These are phyloP conservation scores for Dynastes grantii DNA, from an alignment of 2,888 invertebrate genomes.

Conservation along the genomic window DNA sequence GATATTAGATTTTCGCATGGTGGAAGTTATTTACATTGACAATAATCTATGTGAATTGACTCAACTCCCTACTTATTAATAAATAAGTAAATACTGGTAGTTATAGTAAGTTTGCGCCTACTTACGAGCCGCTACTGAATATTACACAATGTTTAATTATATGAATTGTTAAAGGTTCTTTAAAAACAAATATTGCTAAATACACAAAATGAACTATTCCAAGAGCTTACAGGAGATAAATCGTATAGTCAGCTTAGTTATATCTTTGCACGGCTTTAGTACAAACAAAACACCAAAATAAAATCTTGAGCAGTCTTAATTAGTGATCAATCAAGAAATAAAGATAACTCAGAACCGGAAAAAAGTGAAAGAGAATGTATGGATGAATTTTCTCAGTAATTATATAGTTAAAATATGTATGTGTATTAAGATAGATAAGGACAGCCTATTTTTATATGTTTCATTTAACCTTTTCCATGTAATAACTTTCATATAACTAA, in stretches of 20 bases:
- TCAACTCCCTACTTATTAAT: too few relatives aligned
- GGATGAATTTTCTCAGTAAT: too few relatives aligned
- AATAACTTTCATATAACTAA: not conserved
- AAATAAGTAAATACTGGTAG: too few relatives aligned
- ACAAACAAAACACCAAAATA: constrained; percentile 44
- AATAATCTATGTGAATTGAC: too few relatives aligned
- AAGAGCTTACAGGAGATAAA: not conserved
- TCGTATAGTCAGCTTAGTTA: not conserved
- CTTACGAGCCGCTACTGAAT: too few relatives aligned
- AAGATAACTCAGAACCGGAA: too few relatives aligned
- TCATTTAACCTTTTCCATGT: constrained; percentile 3
- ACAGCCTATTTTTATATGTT: constrained; percentile 33
- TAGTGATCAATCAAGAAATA: not conserved
- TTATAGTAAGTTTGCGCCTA: too few relatives aligned
- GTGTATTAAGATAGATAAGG: not conserved
- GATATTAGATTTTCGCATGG: too few relatives aligned
- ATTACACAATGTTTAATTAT: too few relatives aligned
- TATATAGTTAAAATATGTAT: not conserved
- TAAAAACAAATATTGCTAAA: not conserved
- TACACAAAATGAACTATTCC: not conserved
- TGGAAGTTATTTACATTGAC: too few relatives aligned
- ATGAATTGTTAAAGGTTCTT: not conserved
- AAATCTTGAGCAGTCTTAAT: not conserved
- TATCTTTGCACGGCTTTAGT: constrained; percentile 38
- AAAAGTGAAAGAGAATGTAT: too few relatives aligned